Evolutionary conservation across 2,113 vertebrate species (phyloP), one percentile per base, ranked within the genome.

Genomic region (Gopherus evgoodei): DNA sequence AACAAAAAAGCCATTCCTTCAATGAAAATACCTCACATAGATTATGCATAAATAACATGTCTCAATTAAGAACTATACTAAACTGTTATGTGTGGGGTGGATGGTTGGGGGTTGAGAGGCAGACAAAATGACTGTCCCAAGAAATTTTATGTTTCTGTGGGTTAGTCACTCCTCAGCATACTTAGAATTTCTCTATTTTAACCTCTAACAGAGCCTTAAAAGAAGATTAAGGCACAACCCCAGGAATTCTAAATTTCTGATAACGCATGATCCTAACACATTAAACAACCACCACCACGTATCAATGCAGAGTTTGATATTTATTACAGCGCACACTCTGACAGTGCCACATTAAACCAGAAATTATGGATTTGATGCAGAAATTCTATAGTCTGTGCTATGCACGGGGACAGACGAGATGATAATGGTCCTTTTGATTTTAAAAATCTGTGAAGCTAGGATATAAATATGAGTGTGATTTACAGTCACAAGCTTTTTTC

Each of bases 391-490:
- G 90, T 19, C 92, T 90, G 5, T 59, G 94, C 81, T 97, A 90
- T 81, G 93, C 93, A 95, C 86, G 27, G 96, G 89, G 96, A 92
- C 94, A 95, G 93, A 91, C 94, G 75, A 95, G 89, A 96, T 90
- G 93, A 91, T 90, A 95, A 96, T 57, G 94, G 91, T 93, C 89
- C 90, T 93, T 95, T 90, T 96, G 85, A 93, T 89, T 94, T 91
- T 47, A 91, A 92, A 35, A 93, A 95, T 95, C 95, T 94, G 97
- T 84, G 94, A 44, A 91, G 87, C 93, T 85, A 96, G 96, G 95
- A 97, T 97, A 96, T 11, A 93, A 97, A 96, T 93, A 91, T 78
- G 95, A 96, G 81, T 31, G 65, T 75, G 57, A 97, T 94, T 96
- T 96, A 95, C 31, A 79, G 89, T 83, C 14, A 75, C 84, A 53